A percentile compares a stretch with the other conserved stretches of the same genome.
Evolutionary conservation across 2,797 vertebrate species (phyloP).

Genomic region (Smutsia gigantea): DNA sequence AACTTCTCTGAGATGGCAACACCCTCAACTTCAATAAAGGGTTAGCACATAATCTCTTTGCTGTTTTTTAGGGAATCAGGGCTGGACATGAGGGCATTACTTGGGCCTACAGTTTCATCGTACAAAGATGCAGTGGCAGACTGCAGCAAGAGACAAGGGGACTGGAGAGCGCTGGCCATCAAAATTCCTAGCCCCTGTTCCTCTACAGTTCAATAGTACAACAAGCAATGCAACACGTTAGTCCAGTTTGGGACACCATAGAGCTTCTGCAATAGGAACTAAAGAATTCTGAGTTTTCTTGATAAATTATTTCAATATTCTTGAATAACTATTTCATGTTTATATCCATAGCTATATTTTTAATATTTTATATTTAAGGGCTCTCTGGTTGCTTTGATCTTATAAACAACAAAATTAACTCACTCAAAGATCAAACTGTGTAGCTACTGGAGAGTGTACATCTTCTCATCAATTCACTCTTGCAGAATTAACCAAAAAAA

Average conservation of each 20-base stretch:
- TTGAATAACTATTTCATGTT: background rate
- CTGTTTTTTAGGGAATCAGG: background rate
- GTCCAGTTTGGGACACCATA: background rate
- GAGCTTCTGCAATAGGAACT: background rate
- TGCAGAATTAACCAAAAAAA: background rate
- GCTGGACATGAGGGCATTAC: background rate
- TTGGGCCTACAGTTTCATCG: background rate
- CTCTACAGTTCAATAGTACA: background rate
- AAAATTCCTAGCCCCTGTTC: background rate
- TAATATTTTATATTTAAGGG: background rate
- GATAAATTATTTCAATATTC: background rate
- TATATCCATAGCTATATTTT: background rate
- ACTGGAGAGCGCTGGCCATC: background rate
- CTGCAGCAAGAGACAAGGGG: accelerated
- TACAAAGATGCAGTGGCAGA: background rate
- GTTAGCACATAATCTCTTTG: background rate
- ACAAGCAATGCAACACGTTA: background rate
- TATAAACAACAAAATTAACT: background rate
- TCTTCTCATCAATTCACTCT: background rate
- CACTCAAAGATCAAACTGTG: background rate
- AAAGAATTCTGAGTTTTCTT: background rate
- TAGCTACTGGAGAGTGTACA: background rate
- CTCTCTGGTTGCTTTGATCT: background rate
- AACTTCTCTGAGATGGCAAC: background rate
- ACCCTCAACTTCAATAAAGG: background rate